phyloP scores from a whole-genome alignment of 2,888 invertebrate genomes.

The Cataglyphis rosenhaueri region DNA sequence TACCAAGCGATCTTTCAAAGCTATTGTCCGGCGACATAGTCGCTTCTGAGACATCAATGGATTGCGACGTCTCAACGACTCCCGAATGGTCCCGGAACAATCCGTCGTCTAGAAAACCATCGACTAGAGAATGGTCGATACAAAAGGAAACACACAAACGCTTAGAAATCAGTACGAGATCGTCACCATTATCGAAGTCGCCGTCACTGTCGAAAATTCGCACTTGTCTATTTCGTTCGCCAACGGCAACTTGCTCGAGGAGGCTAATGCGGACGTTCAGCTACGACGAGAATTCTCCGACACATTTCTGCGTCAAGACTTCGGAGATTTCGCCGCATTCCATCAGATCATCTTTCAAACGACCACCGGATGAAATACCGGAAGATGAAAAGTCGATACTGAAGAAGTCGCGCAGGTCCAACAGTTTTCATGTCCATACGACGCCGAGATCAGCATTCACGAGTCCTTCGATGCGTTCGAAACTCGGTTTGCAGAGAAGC shows the following conservation, averaged over 20 bases:
- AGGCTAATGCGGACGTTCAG: conserved; percentile 70
- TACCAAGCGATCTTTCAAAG: conserved; percentile 88
- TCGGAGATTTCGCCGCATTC: conserved; percentile 52
- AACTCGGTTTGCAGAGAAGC: conserved; percentile 88
- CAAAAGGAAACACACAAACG: not conserved
- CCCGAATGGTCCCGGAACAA: conserved; percentile 84
- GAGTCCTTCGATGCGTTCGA: conserved; percentile 42
- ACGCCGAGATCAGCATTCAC: conserved; percentile 3
- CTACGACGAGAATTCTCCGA: conserved; percentile 13
- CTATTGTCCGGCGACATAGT: conserved; percentile 87
- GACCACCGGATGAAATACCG: conserved; percentile 88
- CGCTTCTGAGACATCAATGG: conserved; percentile 66
- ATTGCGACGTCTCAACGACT: conserved; percentile 82
- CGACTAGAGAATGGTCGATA: conserved; percentile 8
- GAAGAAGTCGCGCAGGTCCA: conserved; percentile 75
- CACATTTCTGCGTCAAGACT: not conserved
- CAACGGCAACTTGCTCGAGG: conserved; percentile 77
- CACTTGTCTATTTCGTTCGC: conserved; percentile 86
- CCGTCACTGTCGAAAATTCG: conserved; percentile 83
- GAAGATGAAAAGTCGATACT: conserved; percentile 85
- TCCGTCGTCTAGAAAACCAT: conserved; percentile 23
- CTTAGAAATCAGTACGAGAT: not conserved
- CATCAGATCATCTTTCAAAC: conserved; percentile 87
- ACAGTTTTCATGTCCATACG: conserved; percentile 67
- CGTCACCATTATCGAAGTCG: not conserved